phyloP scores from a whole-genome alignment of 2,113 vertebrate genomes.

The Elephantulus edwardii region DNA sequence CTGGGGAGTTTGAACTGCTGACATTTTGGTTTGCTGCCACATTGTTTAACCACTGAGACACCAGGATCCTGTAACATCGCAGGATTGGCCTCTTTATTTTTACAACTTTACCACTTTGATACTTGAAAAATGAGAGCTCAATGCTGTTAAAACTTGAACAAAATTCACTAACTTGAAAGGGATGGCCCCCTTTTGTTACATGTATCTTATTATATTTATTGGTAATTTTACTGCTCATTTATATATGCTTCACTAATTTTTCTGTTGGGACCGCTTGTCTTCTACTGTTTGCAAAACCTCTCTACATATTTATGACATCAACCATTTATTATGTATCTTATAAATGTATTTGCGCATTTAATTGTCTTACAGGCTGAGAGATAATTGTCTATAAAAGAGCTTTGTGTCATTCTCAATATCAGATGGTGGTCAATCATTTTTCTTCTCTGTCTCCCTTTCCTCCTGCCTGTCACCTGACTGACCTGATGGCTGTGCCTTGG shows the following conservation, averaged over 20 bases:
- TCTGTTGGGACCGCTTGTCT: not conserved
- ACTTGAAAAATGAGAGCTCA: not conserved
- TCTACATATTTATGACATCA: not conserved
- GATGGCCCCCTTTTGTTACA: too few species aligned
- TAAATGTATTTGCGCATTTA: not conserved
- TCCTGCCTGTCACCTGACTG: conserved; percentile 1
- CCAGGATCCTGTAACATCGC: too few species aligned
- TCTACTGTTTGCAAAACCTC: not conserved
- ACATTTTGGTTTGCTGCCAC: too few species aligned
- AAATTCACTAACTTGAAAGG: not conserved
- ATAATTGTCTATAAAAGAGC: not conserved
- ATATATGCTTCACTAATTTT: not conserved
- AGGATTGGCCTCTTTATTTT: not conserved
- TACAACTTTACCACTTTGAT: not conserved
- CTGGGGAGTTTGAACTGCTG: too few species aligned
- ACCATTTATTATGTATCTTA: not conserved
- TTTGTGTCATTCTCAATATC: not conserved
- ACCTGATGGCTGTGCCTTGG: not conserved
- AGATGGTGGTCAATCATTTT: not conserved
- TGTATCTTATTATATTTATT: not conserved
- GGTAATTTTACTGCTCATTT: not conserved
- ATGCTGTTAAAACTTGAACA: too few species aligned
- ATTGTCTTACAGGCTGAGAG: not conserved
- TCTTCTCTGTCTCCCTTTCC: not conserved
- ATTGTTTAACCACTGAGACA: too few species aligned